Conservation (phyloP, 2,797 vertebrate genomes). For the Coccyzus lansbergi region DNA sequence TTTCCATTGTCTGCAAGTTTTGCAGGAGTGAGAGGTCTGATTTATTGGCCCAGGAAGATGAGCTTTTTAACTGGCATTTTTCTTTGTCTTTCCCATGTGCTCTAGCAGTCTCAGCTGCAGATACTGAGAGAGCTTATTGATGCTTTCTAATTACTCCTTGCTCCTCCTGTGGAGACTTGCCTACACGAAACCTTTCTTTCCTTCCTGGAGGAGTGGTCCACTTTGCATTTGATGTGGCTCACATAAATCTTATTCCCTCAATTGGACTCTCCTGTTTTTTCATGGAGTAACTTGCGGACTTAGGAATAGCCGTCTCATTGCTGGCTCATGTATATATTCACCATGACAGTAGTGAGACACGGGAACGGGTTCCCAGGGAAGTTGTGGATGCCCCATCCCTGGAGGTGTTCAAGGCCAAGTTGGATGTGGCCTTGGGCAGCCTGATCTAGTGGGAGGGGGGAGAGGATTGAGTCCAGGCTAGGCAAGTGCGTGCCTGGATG, state of each 20-base stretch:
- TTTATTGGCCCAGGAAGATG: neutral
- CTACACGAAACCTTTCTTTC: neutral
- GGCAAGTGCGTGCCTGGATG: too few species aligned
- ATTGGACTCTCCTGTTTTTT: fast-evolving
- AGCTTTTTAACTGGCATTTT: neutral
- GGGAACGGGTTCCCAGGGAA: too few species aligned
- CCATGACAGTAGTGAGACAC: too few species aligned
- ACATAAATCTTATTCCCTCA: neutral
- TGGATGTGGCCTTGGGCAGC: too few species aligned
- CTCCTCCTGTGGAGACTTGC: neutral
- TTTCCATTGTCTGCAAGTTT: fast-evolving
- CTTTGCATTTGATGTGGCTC: fast-evolving
- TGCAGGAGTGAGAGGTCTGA: neutral
- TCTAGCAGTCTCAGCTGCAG: neutral
- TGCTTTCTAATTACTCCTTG: neutral
- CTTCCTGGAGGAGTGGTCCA: neutral
- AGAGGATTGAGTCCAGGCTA: too few species aligned
- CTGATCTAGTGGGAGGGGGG: too few species aligned
- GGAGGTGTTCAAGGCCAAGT: too few species aligned
- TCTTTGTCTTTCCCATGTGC: neutral
- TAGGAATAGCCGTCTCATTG: neutral
- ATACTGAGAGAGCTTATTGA: neutral
- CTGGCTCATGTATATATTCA: neutral
- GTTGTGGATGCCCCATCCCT: too few species aligned
- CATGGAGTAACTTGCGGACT: neutral